A percentile compares a stretch with the other conserved stretches of the same genome.
These are phyloP conservation scores for Poeciliopsis presidionis DNA, from an alignment of 2,797 vertebrate species.

Conservation along the genomic window DNA sequence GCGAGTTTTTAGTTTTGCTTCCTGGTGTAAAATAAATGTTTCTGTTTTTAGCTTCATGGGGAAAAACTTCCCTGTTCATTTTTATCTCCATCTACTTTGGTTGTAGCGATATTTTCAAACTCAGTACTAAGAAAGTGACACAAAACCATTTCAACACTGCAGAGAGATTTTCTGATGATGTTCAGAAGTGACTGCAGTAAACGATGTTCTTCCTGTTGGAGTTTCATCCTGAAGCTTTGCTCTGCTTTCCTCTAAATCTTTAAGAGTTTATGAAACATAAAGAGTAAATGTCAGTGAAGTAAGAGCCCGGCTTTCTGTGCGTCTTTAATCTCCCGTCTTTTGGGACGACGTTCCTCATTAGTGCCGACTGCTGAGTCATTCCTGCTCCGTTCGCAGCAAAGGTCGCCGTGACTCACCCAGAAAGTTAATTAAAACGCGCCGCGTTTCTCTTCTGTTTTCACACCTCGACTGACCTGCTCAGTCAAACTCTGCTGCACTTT, in stretches of 20 bases:
- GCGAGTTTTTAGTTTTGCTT: too few relatives aligned
- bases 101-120: not conserved
- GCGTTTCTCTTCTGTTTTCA: not conserved
- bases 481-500: constrained; percentile 2
- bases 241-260: not conserved
- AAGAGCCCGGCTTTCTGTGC: not conserved
- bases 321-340: not conserved
- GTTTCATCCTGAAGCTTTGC: not conserved
- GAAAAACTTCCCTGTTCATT: not conserved
- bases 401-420: constrained; percentile 7
- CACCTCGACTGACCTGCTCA: not conserved
- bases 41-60: not conserved
- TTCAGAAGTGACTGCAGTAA: not conserved
- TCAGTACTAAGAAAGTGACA: too few relatives aligned
- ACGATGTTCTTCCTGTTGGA: not conserved
- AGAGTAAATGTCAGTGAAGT: not conserved
- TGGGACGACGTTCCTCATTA: constrained; percentile 4
- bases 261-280: not conserved
- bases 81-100: not conserved
- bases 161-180: not conserved
- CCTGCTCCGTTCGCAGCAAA: not conserved
- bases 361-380: constrained; percentile 21
- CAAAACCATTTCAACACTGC: not conserved
- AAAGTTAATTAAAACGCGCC: not conserved
- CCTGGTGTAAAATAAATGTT: not conserved